phyloP scores from a whole-genome alignment of 2,113 vertebrate species.

The Rana temporaria region DNA sequence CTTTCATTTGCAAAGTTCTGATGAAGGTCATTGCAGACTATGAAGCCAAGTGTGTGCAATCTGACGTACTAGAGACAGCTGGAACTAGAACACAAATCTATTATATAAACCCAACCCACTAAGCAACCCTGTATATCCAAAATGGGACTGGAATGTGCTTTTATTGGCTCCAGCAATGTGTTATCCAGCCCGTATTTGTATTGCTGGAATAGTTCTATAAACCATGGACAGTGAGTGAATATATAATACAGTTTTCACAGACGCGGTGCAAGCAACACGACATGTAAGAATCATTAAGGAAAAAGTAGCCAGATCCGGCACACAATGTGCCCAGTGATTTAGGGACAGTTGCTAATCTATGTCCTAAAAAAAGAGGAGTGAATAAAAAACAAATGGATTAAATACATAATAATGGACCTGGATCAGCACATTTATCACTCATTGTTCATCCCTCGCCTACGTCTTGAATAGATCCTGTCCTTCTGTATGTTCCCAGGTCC shows the following conservation, averaged over 20 bases:
- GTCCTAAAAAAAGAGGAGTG: neutral
- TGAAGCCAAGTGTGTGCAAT: too few species aligned
- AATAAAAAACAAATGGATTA: neutral
- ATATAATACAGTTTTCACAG: slow-evolving; percentile 40
- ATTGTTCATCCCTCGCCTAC: neutral
- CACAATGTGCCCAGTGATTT: neutral
- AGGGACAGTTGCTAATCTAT: neutral
- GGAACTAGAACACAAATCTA: slow-evolving; percentile 29
- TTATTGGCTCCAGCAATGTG: slow-evolving; percentile 1
- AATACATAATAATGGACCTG: neutral
- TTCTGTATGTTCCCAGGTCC: too few species aligned
- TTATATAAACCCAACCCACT: slow-evolving; percentile 12
- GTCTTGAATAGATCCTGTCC: neutral
- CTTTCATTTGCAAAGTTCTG: too few species aligned
- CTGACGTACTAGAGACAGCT: neutral
- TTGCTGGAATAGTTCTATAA: slow-evolving; percentile 32
- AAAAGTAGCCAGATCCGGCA: neutral
- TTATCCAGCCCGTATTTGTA: slow-evolving; percentile 7
- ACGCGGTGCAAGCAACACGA: neutral
- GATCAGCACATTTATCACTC: neutral
- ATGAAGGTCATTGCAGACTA: too few species aligned
- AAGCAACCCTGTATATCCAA: slow-evolving; percentile 45
- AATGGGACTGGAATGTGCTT: slow-evolving; percentile 36
- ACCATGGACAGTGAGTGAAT: slow-evolving; percentile 8
- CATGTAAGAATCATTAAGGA: neutral